Evolutionary conservation across 2,888 invertebrate species (phyloP).

Genomic region (Peribatodes rhomboidaria): DNA sequence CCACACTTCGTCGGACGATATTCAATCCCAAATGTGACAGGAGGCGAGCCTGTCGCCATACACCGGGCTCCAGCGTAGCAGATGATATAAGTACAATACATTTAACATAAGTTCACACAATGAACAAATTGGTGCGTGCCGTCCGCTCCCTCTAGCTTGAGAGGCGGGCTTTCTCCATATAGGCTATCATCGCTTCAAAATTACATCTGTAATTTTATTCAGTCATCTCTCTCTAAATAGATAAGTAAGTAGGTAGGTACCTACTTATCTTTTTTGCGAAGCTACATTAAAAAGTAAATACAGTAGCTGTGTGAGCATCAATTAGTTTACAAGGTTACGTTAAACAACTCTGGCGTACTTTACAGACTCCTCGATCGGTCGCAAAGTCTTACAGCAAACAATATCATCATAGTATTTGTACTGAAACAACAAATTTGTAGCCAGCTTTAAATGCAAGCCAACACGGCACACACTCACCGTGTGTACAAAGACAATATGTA

Average conservation of each 20-base stretch:
- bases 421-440: constrained; percentile 86
- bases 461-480: constrained; percentile 82
- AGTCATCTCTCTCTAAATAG: neutral
- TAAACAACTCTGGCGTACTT: constrained; percentile 61
- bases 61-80: too few species aligned
- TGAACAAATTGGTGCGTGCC: too few species aligned
- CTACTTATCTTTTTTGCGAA: constrained; percentile 9
- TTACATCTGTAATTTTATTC: neutral
- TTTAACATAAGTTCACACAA: too few species aligned
- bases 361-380: constrained; percentile 82
- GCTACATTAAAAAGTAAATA: constrained; percentile 32
- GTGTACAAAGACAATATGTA: constrained; percentile 86
- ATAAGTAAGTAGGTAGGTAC: neutral
- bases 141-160: too few species aligned
- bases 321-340: constrained; percentile 77
- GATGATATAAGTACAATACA: too few species aligned
- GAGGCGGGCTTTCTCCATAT: too few species aligned
- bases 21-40: too few species aligned
- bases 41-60: too few species aligned
- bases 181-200: too few species aligned
- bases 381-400: constrained; percentile 84
- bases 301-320: constrained; percentile 64
- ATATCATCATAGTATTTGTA: constrained; percentile 85
- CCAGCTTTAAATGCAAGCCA: constrained; percentile 85
- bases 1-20: too few species aligned